Conservation (phyloP, 1,140 invertebrate genomes). For the Ceratina australensis region DNA sequence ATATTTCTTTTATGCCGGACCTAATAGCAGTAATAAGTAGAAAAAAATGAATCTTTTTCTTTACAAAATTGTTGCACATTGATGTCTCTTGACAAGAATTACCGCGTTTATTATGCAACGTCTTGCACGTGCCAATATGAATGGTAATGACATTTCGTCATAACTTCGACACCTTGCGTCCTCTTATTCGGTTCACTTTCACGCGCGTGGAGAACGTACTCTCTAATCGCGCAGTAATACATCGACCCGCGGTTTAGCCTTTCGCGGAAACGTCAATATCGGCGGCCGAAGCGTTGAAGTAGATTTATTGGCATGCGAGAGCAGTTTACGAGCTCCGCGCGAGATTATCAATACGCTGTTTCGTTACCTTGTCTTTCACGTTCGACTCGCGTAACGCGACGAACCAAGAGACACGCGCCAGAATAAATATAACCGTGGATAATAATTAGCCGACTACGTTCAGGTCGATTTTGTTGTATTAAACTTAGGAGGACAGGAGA, state of each 20-base stretch:
- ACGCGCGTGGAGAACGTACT: slow-evolving; percentile 34
- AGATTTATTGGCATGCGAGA: slow-evolving; percentile 60
- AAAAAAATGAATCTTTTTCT: no score
- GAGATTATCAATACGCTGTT: slow-evolving; percentile 57
- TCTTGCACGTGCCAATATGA: no score
- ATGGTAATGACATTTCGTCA: background rate
- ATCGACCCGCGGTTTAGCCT: slow-evolving; percentile 62
- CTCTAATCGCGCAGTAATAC: slow-evolving; percentile 58
- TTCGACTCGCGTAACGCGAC: slow-evolving; percentile 5
- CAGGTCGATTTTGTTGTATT: slow-evolving; percentile 25
- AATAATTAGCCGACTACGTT: slow-evolving; percentile 28
- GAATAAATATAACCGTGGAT: background rate
- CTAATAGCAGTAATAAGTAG: no score
- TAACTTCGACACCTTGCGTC: background rate
- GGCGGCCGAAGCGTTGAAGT: slow-evolving; percentile 49
- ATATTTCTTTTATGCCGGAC: background rate
- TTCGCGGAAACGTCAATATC: slow-evolving; percentile 63
- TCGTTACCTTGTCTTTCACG: slow-evolving; percentile 12
- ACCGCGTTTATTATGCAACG: no score
- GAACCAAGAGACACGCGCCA: slow-evolving; percentile 23
- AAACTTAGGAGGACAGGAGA: background rate
- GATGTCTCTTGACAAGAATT: no score
- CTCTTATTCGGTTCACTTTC: slow-evolving; percentile 34
- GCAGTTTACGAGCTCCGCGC: slow-evolving; percentile 28
- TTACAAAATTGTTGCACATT: no score